phyloP scores from a whole-genome alignment of 2,888 invertebrate species.

The Sarcophaga caerulescens region DNA sequence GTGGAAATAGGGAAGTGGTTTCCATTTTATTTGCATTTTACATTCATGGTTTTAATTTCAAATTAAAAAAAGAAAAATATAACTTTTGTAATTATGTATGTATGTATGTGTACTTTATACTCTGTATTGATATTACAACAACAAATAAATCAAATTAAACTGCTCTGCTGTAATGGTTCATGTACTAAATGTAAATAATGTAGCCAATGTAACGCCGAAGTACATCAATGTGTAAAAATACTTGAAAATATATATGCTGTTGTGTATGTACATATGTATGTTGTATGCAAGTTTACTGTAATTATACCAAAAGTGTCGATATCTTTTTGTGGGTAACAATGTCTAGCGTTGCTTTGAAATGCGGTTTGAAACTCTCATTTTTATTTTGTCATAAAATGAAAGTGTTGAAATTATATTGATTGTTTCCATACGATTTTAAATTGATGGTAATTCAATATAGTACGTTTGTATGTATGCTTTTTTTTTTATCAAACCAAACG shows the following conservation, averaged over 20 bases:
- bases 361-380: conserved; percentile 44
- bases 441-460: conserved; percentile 15
- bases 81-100: neutral
- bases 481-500: neutral
- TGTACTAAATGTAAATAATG: conserved; percentile 43
- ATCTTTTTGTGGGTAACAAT: neutral
- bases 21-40: conserved; percentile 31
- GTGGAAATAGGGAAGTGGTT: conserved; percentile 38
- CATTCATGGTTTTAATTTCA: conserved; percentile 8
- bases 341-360: conserved; percentile 45
- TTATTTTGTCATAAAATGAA: conserved; percentile 30
- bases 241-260: neutral
- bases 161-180: conserved; percentile 31
- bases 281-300: too few species aligned
- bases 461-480: neutral
- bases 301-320: neutral
- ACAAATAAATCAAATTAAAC: conserved; percentile 3
- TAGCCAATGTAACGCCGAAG: neutral
- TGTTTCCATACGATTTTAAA: neutral
- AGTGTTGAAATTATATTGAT: conserved; percentile 28
- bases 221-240: neutral
- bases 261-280: neutral
- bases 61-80: neutral
- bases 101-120: neutral
- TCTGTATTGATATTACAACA: conserved; percentile 21